Base-by-base conservation (phyloP, 2,797 vertebrate species). In the Holocentrus rufus region DNA sequence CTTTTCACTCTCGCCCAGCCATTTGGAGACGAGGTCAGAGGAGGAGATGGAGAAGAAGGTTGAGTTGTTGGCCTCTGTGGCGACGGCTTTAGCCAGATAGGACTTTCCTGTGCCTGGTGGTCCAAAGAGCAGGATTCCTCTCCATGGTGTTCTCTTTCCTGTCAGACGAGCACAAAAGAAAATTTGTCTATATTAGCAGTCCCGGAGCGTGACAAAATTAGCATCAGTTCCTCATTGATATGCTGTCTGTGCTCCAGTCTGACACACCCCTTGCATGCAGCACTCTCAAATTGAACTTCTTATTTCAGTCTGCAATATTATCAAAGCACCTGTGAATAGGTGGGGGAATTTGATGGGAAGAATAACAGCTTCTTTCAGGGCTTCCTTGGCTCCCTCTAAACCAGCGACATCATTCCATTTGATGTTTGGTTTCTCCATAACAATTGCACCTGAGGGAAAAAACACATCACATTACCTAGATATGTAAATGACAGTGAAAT, bases 261-360 rank as follows among this genome's bases (percentile, higher is more conserved):
- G 47, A 50, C 20, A 22, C 46, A 18, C 15, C 46, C 11, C 46
- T 39, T 18, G 46, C 46, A 47, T 17, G 15, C 17, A 7, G 61
- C 0, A 46, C 17, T 10, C 52, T 34, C 36, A 7, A 53, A 18
- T 7, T 15, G 17, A 13, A 2, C 6, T 57, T 47, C 7, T 3
- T 50, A 3, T 58, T 34, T 34, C n/a, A n/a, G 23, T 47, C 15
- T 30, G 23, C 1, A 62, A 54, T n/a, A 50, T 23, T 2, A 22
- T 65, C 60, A 4, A 0, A 17, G 1, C 85, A 97, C 98, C 98
- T 90, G 98, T 99, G 90, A 99, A 99, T 17, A 99, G 95, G 82
- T 99, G 98, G n/a, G 98, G 98, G 84, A 99, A 99, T 89, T 99
- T 99, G 86, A 99, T 99, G 42, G 98, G 98, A 86, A 99, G 90